phyloP scores from a whole-genome alignment of 2,797 vertebrate genomes.

The Ptychadena robeensis region DNA sequence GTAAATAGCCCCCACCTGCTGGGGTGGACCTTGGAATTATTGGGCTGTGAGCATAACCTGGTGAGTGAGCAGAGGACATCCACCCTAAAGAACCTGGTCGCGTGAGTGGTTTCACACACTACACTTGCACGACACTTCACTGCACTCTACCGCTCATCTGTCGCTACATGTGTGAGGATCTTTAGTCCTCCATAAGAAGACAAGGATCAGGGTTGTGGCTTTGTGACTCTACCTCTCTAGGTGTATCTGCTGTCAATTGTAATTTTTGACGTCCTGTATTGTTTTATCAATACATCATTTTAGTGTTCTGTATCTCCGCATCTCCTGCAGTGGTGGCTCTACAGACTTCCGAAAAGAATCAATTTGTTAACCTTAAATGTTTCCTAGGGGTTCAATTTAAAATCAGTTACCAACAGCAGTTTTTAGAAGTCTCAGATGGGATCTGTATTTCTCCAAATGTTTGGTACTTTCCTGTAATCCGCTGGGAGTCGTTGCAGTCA shows the following conservation, averaged over 20 bases:
- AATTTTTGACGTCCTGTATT: background rate
- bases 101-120: too few relatives aligned
- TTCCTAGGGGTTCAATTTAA: slow-evolving; percentile 5
- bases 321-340: background rate
- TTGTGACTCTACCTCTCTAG: too few relatives aligned
- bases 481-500: background rate
- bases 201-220: background rate
- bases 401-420: background rate
- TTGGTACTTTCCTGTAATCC: background rate
- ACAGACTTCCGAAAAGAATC: slow-evolving; percentile 10
- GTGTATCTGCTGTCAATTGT: background rate
- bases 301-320: background rate
- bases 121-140: too few relatives aligned
- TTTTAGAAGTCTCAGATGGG: background rate
- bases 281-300: slow-evolving; percentile 1
- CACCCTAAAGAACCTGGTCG: too few relatives aligned
- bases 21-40: too few relatives aligned
- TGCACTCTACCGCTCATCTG: too few relatives aligned
- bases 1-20: too few relatives aligned
- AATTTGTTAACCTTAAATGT: slow-evolving; percentile 7
- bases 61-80: too few relatives aligned
- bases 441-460: background rate
- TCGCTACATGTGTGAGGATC: too few relatives aligned
- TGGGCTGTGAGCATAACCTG: too few relatives aligned
- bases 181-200: background rate